phyloP scores from a whole-genome alignment of 2,888 invertebrate species.

The Alviniconcha strummeri region DNA sequence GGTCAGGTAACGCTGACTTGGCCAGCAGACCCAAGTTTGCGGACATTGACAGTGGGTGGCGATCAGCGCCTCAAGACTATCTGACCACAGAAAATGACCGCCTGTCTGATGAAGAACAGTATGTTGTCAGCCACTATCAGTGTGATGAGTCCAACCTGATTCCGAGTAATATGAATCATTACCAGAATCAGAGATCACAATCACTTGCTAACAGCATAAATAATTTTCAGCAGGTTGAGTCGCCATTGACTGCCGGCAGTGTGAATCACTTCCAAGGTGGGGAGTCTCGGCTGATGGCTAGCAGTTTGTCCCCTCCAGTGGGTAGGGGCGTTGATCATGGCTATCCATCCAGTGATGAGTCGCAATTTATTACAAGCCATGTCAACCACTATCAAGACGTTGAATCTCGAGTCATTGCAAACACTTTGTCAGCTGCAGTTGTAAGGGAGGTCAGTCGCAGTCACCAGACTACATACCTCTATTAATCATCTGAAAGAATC shows the following conservation, averaged over 20 bases:
- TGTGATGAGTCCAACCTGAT: too few species aligned
- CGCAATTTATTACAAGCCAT: too few species aligned
- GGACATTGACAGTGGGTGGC: not conserved
- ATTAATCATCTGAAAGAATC: not conserved
- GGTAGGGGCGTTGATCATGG: too few species aligned
- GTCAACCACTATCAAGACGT: too few species aligned
- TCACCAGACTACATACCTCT: conserved; percentile 7
- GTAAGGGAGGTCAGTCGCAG: conserved; percentile 5
- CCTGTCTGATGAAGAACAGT: conserved; percentile 2
- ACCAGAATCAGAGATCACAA: too few species aligned
- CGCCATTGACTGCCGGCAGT: too few species aligned
- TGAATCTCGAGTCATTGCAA: too few species aligned
- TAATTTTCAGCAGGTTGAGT: too few species aligned
- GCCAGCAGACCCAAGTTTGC: not conserved
- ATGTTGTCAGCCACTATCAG: not conserved
- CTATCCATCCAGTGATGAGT: too few species aligned
- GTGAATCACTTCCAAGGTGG: too few species aligned
- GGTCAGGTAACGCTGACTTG: not conserved
- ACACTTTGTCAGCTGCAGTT: not conserved
- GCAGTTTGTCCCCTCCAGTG: not conserved
- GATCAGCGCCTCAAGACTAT: not conserved
- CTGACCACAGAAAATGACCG: not conserved
- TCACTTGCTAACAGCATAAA: too few species aligned
- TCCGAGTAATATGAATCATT: too few species aligned
- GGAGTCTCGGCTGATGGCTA: not conserved